A percentile compares a stretch with the other conserved stretches of the same genome.
Evolutionary conservation across 1,140 invertebrate genomes (phyloP).

Genomic region (Drosophila bocki): DNA sequence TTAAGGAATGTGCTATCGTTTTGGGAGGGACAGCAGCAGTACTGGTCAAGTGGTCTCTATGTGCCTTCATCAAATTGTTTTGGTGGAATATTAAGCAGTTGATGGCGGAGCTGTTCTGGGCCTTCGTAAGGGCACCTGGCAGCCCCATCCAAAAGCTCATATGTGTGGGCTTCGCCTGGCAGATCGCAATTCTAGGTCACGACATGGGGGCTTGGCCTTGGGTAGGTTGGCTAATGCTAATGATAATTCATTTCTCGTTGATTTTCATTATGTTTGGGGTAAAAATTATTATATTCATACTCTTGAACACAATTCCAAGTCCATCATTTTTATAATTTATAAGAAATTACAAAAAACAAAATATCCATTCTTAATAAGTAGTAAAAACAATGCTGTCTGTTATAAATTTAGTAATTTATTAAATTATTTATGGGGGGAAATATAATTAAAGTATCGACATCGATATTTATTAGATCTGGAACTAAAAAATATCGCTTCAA

Average conservation of each 20-base stretch:
- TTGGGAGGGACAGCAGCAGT: background rate
- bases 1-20: background rate
- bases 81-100: background rate
- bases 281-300: background rate
- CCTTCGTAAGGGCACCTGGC: background rate
- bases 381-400: too few relatives aligned
- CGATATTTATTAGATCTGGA: too few relatives aligned
- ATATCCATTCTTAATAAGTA: too few relatives aligned
- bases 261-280: background rate
- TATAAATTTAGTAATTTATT: too few relatives aligned
- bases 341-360: too few relatives aligned
- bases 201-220: background rate
- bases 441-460: too few relatives aligned
- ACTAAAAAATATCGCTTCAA: too few relatives aligned
- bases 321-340: background rate
- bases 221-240: background rate
- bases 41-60: background rate
- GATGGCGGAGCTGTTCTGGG: background rate
- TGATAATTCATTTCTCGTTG: background rate
- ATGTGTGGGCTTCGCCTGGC: constrained; percentile 1
- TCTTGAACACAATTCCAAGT: background rate
- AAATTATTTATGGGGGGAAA: too few relatives aligned
- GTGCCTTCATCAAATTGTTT: background rate
- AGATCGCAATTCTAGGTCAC: background rate
- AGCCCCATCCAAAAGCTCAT: background rate